Evolutionary conservation across 2,113 vertebrate genomes (phyloP), one percentile per base, ranked within the genome.

Genomic region (Pontoporia blainvillei): DNA sequence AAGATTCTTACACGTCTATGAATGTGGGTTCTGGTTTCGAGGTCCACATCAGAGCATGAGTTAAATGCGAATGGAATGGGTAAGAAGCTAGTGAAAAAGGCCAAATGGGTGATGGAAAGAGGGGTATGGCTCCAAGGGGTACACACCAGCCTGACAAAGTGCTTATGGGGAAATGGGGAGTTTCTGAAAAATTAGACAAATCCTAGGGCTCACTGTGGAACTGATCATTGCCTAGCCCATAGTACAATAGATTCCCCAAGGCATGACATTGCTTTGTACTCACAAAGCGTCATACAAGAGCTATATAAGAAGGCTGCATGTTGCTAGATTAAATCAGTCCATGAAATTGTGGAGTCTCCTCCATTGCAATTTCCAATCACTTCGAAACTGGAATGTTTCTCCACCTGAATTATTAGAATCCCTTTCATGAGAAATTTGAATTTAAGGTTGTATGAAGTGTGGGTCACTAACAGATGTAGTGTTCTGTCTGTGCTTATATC

Each of bases 371-470:
- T 78, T 95, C 57, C 25, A 57, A 44, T 59, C 72, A 76, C 61
- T 72, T 73, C 39, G 54, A 59, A 41, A 78, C 71, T 15, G 13
- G 6, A 34, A 46, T 29, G 0, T 71, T 41, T 90, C 31, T 75
- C 61, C 59, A 44, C n/a, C 69, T 18, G 67, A 94, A 75, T 75
- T 31, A 64, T 8, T 20, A 86, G 90, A 52, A 66, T 11, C 6
- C 13, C 5, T 79, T 91, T 69, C 31, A 81, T 64, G 23, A 92
- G 59, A 90, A 82, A 46, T 86, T 49, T 90, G 61, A 64, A n/a
- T 52, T 71, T 91, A 39, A 81, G 61, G 1, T 44, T 86, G 6
- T 25, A 17, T 61, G 41, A 90, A 41, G 67, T 87, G 25, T 83
- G 41, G 90, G 34, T 20, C 27, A 34, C 34, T 59, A n/a, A 57